Evolutionary conservation across 2,113 vertebrate genomes (phyloP).

Genomic region (Reinhardtius hippoglossoides): DNA sequence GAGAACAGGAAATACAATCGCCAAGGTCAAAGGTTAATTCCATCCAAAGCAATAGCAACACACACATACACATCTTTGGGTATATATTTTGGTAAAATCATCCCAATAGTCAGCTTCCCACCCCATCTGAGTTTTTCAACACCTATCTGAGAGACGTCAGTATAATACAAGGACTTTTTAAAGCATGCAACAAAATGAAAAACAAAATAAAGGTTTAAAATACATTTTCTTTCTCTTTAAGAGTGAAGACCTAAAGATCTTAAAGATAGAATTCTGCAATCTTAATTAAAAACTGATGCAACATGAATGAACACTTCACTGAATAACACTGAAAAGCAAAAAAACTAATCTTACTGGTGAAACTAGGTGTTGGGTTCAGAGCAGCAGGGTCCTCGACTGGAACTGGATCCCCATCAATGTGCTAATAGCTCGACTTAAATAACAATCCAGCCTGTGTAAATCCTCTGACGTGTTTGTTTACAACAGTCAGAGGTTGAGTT

Average conservation of each 20-base stretch:
- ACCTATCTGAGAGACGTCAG: slow-evolving; percentile 69
- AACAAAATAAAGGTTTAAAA: slow-evolving; percentile 68
- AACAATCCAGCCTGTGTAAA: slow-evolving; percentile 19
- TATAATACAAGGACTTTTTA: slow-evolving; percentile 74
- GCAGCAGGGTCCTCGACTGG: slow-evolving; percentile 57
- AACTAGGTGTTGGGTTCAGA: slow-evolving; percentile 53
- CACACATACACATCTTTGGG: slow-evolving; percentile 76
- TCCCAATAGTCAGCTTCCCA: slow-evolving; percentile 63
- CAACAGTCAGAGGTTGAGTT: slow-evolving; percentile 31
- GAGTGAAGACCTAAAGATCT: slow-evolving; percentile 90
- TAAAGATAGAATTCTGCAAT: slow-evolving; percentile 79
- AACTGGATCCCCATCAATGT: slow-evolving; percentile 42
- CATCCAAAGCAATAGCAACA: slow-evolving; percentile 77
- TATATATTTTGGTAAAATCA: slow-evolving; percentile 71
- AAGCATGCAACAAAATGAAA: slow-evolving; percentile 81
- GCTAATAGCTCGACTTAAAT: slow-evolving; percentile 38
- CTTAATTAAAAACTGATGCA: slow-evolving; percentile 59
- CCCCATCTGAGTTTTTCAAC: slow-evolving; percentile 68
- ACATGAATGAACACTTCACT: slow-evolving; percentile 79
- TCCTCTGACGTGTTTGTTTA: slow-evolving; percentile 25
- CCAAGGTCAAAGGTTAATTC: slow-evolving; percentile 81
- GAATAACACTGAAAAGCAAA: slow-evolving; percentile 77
- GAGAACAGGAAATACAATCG: slow-evolving; percentile 84
- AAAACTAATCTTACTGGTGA: slow-evolving; percentile 36
- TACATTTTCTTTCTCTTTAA: slow-evolving; percentile 88